Conservation (phyloP, 1,140 invertebrate genomes). For the Amyelois transitella region DNA sequence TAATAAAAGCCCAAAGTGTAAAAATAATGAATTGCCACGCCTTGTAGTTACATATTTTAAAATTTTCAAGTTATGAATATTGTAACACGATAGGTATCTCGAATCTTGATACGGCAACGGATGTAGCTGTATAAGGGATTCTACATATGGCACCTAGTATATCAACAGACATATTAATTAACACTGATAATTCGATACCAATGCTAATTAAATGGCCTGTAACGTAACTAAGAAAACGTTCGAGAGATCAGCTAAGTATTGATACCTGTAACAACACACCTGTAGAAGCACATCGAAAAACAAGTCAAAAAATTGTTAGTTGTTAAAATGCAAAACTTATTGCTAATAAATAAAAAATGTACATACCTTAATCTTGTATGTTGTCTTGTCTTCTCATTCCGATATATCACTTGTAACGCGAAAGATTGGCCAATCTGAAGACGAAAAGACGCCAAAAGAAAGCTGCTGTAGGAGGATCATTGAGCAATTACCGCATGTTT, state of each 20-base stretch:
- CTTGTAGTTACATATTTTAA: background rate
- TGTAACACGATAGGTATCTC: background rate
- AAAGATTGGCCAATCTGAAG: conserved; percentile 67
- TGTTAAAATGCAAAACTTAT: conserved; percentile 22
- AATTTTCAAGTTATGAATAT: background rate
- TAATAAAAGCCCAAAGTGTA: conserved; percentile 17
- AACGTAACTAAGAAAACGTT: background rate
- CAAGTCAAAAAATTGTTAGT: conserved; percentile 46
- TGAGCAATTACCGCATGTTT: conserved; percentile 46
- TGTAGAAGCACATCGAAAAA: conserved; percentile 64
- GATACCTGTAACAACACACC: conserved; percentile 65
- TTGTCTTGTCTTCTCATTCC: conserved; percentile 36
- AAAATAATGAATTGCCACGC: background rate
- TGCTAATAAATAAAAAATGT: conserved; percentile 22
- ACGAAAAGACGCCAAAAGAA: conserved; percentile 49
- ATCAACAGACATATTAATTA: background rate
- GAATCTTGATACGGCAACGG: background rate
- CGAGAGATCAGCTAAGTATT: conserved; percentile 27
- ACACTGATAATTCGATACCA: background rate
- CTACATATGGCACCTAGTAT: background rate
- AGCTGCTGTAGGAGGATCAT: conserved; percentile 41
- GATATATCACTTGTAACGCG: conserved; percentile 21
- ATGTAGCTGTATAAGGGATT: conserved; percentile 3
- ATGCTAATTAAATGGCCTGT: background rate
- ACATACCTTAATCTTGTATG: conserved; percentile 51